Evolutionary conservation across 2,888 invertebrate species (phyloP).

Genomic region (Campoplex capitator): DNA sequence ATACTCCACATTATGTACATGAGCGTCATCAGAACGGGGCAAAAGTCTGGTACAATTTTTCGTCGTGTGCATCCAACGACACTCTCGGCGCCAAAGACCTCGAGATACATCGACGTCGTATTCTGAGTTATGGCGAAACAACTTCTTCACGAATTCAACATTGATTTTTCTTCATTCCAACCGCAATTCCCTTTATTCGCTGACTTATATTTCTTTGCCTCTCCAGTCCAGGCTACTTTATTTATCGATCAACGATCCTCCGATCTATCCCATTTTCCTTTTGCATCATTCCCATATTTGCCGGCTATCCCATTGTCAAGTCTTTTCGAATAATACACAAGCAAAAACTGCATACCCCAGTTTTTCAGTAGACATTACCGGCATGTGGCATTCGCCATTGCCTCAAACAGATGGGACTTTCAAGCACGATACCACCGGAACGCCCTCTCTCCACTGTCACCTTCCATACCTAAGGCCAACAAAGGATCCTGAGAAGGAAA

Average conservation of each 20-base stretch:
- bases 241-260: neutral
- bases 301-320: neutral
- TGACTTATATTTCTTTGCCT: neutral
- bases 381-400: neutral
- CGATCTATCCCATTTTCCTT: neutral
- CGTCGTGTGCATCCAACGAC: slow-evolving; percentile 22
- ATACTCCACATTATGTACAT: slow-evolving; percentile 30
- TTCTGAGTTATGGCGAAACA: slow-evolving; percentile 18
- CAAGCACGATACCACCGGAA: neutral
- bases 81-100: slow-evolving; percentile 8
- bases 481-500: neutral
- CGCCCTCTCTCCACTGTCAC: neutral
- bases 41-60: slow-evolving; percentile 12
- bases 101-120: slow-evolving; percentile 5
- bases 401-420: neutral
- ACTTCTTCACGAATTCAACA: neutral
- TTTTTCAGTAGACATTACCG: neutral
- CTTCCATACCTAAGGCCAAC: neutral
- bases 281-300: neutral
- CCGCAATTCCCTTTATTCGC: neutral
- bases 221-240: neutral
- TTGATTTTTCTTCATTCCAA: neutral
- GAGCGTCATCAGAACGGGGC: slow-evolving; percentile 30
- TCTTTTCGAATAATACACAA: neutral
- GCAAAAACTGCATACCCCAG: neutral